Base-by-base conservation (phyloP, 2,113 vertebrate genomes). In the Phoenicopterus ruber region DNA sequence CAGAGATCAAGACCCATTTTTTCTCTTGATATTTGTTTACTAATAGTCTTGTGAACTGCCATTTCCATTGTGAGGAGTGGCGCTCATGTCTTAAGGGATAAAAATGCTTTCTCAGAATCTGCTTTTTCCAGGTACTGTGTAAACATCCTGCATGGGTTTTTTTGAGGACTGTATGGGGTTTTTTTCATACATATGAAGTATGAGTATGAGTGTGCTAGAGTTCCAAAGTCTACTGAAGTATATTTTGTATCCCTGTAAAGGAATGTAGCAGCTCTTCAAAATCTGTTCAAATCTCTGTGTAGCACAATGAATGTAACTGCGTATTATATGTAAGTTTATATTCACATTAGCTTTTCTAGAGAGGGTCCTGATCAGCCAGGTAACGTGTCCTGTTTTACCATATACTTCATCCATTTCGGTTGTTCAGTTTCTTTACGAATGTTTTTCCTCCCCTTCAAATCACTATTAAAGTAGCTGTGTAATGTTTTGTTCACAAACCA, bases 1-100 rank as follows among this genome's bases (percentile, higher is more conserved):
- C 71, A 65, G 50, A 86, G 38, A 57, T 58, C 46, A 74, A 71
- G 71, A 65, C n/a, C 19, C 29, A 32, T 69, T 79, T 90, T 82
- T 92, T 52, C 46, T 88, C 50, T 82, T 85, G 42, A 20, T 59
- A 86, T 94, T 84, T 97, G 63, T 96, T 98, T 96, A 93, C 52
- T 86, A 66, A 82, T 47, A 79, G 31, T 73, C 84, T 91, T 82
- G 26, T 83, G 81, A 97, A 71, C 69, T 94, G 17, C 89, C 72
- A 55, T 96, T 96, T 97, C 78, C 72, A 93, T 93, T 77, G 17
- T 94, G 66, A 92, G 17, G 66, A 58, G 18, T 82, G 59, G 42
- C 9, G 3, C 42, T 90, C 17, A 62, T 71, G 49, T 84, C 71
- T 93, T 72, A 88, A 26, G 61, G 17, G 28, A 80, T 85, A 84